Base-by-base conservation (phyloP, 37 sponge, comb jelly and placozoan species). In the Axinella damicornis region DNA sequence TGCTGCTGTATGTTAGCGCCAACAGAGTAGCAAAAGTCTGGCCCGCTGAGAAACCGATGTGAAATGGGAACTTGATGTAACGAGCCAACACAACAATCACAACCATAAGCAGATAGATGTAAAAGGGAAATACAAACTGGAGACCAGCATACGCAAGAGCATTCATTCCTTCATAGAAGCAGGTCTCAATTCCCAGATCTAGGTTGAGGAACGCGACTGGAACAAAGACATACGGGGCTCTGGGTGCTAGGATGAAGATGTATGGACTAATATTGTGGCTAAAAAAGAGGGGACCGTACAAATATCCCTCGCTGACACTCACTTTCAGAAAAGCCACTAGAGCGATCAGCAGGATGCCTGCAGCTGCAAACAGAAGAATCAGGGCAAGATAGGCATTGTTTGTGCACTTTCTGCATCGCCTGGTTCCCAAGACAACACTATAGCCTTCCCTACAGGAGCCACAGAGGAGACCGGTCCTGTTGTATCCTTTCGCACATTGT, bases 141-240 rank as follows among this genome's bases (percentile, higher is more conserved):
- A 88, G 71, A 35, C 40, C 76, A 18, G 69, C 32, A 4, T 24
- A n/a, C 2, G 0, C 60, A 25, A 88, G 38, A 31, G 83, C 33
- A 37, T 34, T 74, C 88, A 88, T 88, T 1, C 83, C 83, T 77
- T 82, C 65, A 54, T 74, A 88, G 83, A 88, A 88, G n/a, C n/a
- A n/a, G n/a, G n/a, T n/a, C n/a, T n/a, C n/a, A n/a, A n/a, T n/a
- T n/a, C n/a, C n/a, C n/a, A 76, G 0, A 20, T 57, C 52, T 14
- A 77, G 73, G 46, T 82, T 88, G 21, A 88, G 56, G 60, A 52
- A 63, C 1, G 71, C 52, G 25, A 88, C 27, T 15, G 77, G 22
- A 13, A 77, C 16, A 58, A 68, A 58, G 33, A 32, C n/a, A n/a
- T n/a, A n/a, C n/a, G n/a, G n/a, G n/a, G n/a, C n/a, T n/a, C n/a